Percentiles rank a stretch among this genome's conserved stretches.
phyloP scores from a whole-genome alignment of 2,113 vertebrate genomes.

The Colius striatus region DNA sequence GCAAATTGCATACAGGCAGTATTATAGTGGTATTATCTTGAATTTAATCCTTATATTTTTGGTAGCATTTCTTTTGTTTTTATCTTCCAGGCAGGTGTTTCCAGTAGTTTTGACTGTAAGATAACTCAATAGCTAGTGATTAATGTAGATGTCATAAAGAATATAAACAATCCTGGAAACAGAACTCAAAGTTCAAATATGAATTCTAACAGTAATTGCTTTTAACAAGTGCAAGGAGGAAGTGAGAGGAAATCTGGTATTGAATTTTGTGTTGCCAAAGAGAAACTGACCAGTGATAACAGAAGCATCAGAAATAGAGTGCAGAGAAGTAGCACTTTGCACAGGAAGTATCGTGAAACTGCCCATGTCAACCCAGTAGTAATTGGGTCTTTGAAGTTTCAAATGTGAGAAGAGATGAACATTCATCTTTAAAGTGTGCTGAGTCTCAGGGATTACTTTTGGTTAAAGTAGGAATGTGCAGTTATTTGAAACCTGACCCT shows the following conservation, averaged over 20 bases:
- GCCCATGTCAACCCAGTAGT: constrained; percentile 60
- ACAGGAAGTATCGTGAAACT: constrained; percentile 75
- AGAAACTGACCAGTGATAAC: constrained; percentile 37
- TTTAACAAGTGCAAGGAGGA: constrained; percentile 71
- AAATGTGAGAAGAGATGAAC: constrained; percentile 71
- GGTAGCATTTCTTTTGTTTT: constrained; percentile 29
- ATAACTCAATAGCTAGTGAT: constrained; percentile 60
- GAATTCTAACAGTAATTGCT: constrained; percentile 65
- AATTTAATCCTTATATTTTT: constrained; percentile 16
- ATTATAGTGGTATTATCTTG: background rate
- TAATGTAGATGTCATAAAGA: constrained; percentile 56
- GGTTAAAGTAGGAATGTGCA: constrained; percentile 79
- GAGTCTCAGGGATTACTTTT: constrained; percentile 72
- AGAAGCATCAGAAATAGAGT: constrained; percentile 26
- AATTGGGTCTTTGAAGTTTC: constrained; percentile 78
- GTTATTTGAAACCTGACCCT: constrained; percentile 81
- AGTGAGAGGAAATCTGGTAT: constrained; percentile 46
- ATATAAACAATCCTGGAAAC: constrained; percentile 53
- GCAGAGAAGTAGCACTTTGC: constrained; percentile 59
- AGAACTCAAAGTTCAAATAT: constrained; percentile 59
- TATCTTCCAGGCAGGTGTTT: constrained; percentile 47
- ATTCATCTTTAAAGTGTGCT: constrained; percentile 76
- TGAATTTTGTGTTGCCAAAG: constrained; percentile 53
- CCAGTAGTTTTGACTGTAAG: constrained; percentile 60
- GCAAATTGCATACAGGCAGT: background rate